These are phyloP conservation scores for Battus philenor DNA, from an alignment of 1,140 invertebrate species.

Conservation along the genomic window DNA sequence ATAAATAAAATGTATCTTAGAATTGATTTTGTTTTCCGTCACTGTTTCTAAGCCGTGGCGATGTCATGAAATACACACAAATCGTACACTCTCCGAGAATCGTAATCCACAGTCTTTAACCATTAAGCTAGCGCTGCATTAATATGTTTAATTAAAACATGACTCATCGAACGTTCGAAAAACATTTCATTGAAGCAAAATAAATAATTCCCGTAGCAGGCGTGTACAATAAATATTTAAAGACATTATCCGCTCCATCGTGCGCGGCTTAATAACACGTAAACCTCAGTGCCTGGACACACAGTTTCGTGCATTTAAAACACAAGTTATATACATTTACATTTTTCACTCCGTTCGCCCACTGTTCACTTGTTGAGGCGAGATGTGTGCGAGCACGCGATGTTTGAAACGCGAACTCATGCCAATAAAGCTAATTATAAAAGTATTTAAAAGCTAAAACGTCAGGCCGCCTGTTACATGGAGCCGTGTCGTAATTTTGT, in stretches of 20 bases:
- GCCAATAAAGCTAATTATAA: conserved; percentile 45
- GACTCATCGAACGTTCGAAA: too few relatives aligned
- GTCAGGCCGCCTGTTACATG: conserved; percentile 26
- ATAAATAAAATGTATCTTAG: too few relatives aligned
- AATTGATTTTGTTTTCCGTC: too few relatives aligned
- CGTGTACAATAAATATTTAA: conserved; percentile 9
- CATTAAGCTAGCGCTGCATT: too few relatives aligned
- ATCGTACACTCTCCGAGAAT: too few relatives aligned
- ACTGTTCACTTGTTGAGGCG: conserved; percentile 5
- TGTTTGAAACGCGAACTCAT: conserved; percentile 23
- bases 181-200: neutral
- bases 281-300: conserved; percentile 1
- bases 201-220: neutral
- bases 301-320: conserved; percentile 12
- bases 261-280: neutral
- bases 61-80: too few relatives aligned
- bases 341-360: neutral
- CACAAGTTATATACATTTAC: conserved; percentile 1
- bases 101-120: too few relatives aligned
- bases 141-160: too few relatives aligned
- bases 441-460: conserved; percentile 32
- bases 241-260: conserved; percentile 4
- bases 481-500: conserved; percentile 9
- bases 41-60: too few relatives aligned
- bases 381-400: conserved; percentile 19